These are phyloP conservation scores for Encarsia formosa DNA, from an alignment of 2,888 invertebrate species.

Conservation along the genomic window DNA sequence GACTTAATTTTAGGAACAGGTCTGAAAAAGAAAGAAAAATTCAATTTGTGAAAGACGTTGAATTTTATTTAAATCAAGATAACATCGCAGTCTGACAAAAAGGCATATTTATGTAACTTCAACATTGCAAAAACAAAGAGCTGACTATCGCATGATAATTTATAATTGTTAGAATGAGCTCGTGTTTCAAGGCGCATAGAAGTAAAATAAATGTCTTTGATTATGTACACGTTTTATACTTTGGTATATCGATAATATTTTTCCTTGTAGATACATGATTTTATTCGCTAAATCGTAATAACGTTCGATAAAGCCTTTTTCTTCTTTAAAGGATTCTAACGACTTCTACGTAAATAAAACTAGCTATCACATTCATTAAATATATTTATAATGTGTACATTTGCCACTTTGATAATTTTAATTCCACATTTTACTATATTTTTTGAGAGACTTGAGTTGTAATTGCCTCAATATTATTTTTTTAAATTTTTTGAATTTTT, in stretches of 20 bases:
- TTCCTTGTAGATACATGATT: constrained; percentile 17
- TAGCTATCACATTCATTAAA: constrained; percentile 47
- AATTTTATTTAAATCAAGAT: constrained; percentile 43
- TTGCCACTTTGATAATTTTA: constrained; percentile 11
- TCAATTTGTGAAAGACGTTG: constrained; percentile 38
- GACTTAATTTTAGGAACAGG: background rate
- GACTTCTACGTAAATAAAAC: constrained; percentile 33
- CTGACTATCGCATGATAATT: constrained; percentile 31
- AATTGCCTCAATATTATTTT: constrained; percentile 1
- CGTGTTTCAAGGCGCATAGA: constrained; percentile 31
- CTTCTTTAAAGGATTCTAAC: constrained; percentile 37
- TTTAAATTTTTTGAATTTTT: constrained; percentile 10
- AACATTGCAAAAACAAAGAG: constrained; percentile 34
- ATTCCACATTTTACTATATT: constrained; percentile 12
- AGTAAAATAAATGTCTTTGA: constrained; percentile 41
- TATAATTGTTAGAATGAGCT: constrained; percentile 39
- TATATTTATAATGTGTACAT: constrained; percentile 27
- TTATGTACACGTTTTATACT: constrained; percentile 35
- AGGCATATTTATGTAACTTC: constrained; percentile 28
- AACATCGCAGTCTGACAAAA: constrained; percentile 37
- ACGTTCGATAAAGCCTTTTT: constrained; percentile 37
- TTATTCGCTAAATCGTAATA: constrained; percentile 23
- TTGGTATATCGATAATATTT: constrained; percentile 36
- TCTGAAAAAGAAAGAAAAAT: background rate
- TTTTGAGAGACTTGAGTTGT: no score